Evolutionary conservation across 2,888 invertebrate species (phyloP).

Genomic region (Euzophera pinguis): DNA sequence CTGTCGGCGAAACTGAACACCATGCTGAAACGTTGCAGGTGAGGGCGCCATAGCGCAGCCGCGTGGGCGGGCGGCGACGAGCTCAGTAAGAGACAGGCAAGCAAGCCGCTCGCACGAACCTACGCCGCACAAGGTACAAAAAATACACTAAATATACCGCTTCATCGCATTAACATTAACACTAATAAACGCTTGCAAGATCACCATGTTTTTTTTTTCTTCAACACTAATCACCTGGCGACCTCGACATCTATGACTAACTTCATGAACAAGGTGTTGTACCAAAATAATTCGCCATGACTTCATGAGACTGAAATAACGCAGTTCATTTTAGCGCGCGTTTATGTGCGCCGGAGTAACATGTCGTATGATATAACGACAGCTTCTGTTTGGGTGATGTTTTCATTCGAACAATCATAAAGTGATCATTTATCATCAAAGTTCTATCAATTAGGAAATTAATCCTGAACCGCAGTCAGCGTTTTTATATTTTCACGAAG

Average conservation of each 20-base stretch:
- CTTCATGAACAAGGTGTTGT: constrained; percentile 59
- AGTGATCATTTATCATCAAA: too few relatives aligned
- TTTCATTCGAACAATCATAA: neutral
- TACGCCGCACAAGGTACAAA: constrained; percentile 74
- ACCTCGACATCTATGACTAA: constrained; percentile 66
- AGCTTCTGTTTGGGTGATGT: neutral
- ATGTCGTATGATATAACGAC: neutral
- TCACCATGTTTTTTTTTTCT: constrained; percentile 42
- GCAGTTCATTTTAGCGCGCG: constrained; percentile 36
- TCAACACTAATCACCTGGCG: constrained; percentile 56
- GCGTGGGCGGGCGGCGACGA: constrained; percentile 58
- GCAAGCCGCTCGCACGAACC: constrained; percentile 76
- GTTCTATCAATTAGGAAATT: too few relatives aligned
- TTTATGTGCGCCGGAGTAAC: constrained; percentile 4
- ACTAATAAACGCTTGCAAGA: constrained; percentile 69
- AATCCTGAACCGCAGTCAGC: too few relatives aligned
- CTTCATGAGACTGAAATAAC: constrained; percentile 71
- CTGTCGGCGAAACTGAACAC: constrained; percentile 29
- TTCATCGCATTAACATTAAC: constrained; percentile 58
- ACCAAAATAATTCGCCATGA: constrained; percentile 70
- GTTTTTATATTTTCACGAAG: too few relatives aligned
- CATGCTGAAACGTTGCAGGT: constrained; percentile 64
- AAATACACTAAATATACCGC: constrained; percentile 41
- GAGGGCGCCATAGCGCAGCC: constrained; percentile 37
- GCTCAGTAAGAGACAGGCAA: constrained; percentile 72